Percentiles rank a stretch among this genome's conserved stretches.
Conservation (phyloP, 2,797 vertebrate genomes). For the Lophotriccus pileatus region DNA sequence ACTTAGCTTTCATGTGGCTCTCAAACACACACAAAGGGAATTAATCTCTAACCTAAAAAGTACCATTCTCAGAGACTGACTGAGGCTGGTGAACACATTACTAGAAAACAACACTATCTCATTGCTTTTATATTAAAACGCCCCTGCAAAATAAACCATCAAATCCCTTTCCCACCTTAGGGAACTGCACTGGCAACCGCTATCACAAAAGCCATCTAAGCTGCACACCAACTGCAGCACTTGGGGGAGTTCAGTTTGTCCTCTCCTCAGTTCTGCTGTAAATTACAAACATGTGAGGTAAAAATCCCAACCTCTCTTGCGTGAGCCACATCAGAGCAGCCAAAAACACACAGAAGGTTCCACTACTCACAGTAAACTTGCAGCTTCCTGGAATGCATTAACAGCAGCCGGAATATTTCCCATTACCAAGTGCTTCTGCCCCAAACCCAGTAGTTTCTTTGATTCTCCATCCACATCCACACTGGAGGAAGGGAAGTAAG, state of each 20-base stretch:
- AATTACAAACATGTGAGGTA: accelerated
- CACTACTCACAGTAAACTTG: slow-evolving; percentile 90
- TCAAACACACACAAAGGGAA: not conserved
- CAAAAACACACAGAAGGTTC: not conserved
- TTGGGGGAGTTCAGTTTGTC: not conserved
- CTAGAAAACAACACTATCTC: not conserved
- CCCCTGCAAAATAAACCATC: not conserved
- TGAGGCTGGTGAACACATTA: not conserved
- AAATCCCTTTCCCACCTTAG: not conserved
- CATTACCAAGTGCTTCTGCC: slow-evolving; percentile 94
- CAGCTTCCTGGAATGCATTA: slow-evolving; percentile 92
- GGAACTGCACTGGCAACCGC: not conserved
- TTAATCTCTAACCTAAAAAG: not conserved
- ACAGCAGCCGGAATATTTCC: slow-evolving; percentile 92
- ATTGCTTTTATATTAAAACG: not conserved
- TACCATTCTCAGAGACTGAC: not conserved
- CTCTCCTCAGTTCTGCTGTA: not conserved
- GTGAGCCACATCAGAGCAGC: not conserved
- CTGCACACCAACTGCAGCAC: not conserved
- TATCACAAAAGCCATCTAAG: not conserved
- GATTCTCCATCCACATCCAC: slow-evolving; percentile 89
- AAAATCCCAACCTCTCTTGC: not conserved
- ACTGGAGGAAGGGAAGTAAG: not conserved
- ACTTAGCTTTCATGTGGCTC: not conserved
- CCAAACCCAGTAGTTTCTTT: slow-evolving; percentile 91